Evolutionary conservation across 2,888 invertebrate genomes (phyloP), one percentile per base, ranked within the genome.

Genomic region (Aricia artaxerxes): DNA sequence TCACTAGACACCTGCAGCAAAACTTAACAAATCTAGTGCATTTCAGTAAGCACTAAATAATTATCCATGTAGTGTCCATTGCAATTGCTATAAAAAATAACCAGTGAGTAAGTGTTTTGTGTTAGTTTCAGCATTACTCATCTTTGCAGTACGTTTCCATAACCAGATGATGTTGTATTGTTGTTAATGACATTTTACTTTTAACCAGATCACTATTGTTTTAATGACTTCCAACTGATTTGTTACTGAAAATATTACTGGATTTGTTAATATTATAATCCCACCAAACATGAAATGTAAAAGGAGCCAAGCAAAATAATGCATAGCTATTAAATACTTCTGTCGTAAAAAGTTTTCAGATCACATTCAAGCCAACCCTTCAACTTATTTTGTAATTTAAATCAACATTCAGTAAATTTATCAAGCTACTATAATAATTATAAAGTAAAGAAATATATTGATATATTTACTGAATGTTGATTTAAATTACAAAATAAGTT

Each of bases 101-200:
- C n/a, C 24, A 57, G 79, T 82, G 82, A 83, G 78, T 83, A 81
- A 82, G 13, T 79, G 57, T 78, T 79, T 82, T 80, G 64, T 78
- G 80, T 80, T 72, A 35, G 57, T 81, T 80, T 81, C 75, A 80
- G 78, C 79, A 9, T 79, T 80, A 81, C 73, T 81, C 82, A 82
- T 80, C 61, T 79, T 80, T 81, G 73, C 72, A 80, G 81, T 82
- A 82, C 64, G 81, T 81, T 82, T 82, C 82, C 82, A 80, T 73
- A 69, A 49, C 64, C 35, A 35, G 69, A 69, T 69, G 35, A 31
- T 69, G 35, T 16, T 35, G 69, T 38, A 38, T 13, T 69, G 69
- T 69, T 16, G 24, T 69, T 61, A 61, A 24, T 4, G 57, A 57
- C 57, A 16, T 57, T 49, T 57, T 57, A 57, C 4, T 57, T 57